These are phyloP conservation scores for Apodemus agrarius DNA, from an alignment of 2,797 vertebrate species.

Conservation along the genomic window DNA sequence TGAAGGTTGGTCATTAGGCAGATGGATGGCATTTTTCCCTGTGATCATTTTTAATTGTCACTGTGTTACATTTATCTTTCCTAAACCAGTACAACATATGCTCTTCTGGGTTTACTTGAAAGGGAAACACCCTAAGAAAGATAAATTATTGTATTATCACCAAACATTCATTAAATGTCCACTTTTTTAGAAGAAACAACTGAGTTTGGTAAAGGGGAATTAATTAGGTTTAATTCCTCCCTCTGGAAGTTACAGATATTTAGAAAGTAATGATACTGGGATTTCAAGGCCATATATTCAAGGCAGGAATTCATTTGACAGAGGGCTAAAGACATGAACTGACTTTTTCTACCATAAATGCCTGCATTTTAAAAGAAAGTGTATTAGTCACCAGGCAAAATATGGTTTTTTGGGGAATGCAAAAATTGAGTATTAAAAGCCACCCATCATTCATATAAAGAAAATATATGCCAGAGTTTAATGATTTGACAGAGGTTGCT, in stretches of 20 bases:
- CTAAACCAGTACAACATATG: slow-evolving; percentile 50
- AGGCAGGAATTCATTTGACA: not conserved
- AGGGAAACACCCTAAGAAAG: slow-evolving; percentile 63
- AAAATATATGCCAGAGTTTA: not conserved
- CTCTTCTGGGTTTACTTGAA: slow-evolving; percentile 60
- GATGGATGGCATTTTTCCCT: slow-evolving; percentile 62
- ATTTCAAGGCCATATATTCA: slow-evolving; percentile 46
- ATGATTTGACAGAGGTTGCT: not conserved
- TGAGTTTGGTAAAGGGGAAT: slow-evolving; percentile 23
- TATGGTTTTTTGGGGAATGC: not conserved
- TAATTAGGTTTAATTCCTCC: slow-evolving; percentile 66
- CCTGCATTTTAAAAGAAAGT: slow-evolving; percentile 12
- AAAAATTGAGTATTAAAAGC: not conserved
- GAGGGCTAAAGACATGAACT: not conserved
- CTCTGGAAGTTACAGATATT: slow-evolving; percentile 8
- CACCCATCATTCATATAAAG: not conserved
- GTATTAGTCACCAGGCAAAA: not conserved
- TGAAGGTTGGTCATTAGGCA: slow-evolving; percentile 66
- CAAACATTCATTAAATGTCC: slow-evolving; percentile 68
- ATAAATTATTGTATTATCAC: slow-evolving; percentile 73
- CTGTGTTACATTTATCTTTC: slow-evolving; percentile 56
- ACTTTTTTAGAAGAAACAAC: slow-evolving; percentile 36
- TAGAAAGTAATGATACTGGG: not conserved
- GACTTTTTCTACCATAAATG: slow-evolving; percentile 26
- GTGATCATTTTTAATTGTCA: slow-evolving; percentile 70